Conservation (phyloP, 2,888 invertebrate species). For the Pocota personata region DNA sequence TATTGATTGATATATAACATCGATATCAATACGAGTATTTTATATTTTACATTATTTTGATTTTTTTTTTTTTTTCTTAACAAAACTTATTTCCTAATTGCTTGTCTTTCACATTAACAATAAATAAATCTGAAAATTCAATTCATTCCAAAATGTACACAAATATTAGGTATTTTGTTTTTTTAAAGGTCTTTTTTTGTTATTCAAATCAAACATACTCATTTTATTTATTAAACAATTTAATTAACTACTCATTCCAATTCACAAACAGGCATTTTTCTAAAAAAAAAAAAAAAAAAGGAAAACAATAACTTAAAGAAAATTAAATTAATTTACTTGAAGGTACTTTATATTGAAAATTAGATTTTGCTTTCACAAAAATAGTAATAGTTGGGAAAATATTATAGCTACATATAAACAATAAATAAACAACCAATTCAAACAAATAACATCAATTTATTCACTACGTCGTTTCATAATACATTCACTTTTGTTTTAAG, state of each 20-base stretch:
- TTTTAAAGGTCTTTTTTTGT: neutral
- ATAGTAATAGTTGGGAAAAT: too few species aligned
- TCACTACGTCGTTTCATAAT: constrained; percentile 63
- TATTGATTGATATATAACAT: constrained; percentile 33
- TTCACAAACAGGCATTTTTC: constrained; percentile 21
- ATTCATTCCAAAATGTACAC: constrained; percentile 28
- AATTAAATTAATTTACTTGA: constrained; percentile 25
- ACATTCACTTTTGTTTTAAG: constrained; percentile 55
- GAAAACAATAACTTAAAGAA: neutral
- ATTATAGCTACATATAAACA: constrained; percentile 32
- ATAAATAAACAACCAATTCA: constrained; percentile 61
- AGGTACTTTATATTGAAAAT: constrained; percentile 25
- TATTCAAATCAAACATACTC: constrained; percentile 5
- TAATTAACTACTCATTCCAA: neutral
- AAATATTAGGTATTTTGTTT: neutral
- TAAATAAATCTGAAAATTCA: constrained; percentile 20
- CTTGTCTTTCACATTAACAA: constrained; percentile 37
- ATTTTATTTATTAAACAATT: constrained; percentile 31
- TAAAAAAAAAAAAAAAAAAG: neutral
- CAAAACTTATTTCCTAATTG: constrained; percentile 53
- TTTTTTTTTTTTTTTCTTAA: constrained; percentile 10
- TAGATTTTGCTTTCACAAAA: constrained; percentile 30
- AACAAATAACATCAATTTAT: constrained; percentile 48
- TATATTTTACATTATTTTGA: constrained; percentile 3
- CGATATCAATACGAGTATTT: constrained; percentile 4